Evolutionary conservation across 1,140 invertebrate genomes (phyloP).

Genomic region (Mylabris phalerata): DNA sequence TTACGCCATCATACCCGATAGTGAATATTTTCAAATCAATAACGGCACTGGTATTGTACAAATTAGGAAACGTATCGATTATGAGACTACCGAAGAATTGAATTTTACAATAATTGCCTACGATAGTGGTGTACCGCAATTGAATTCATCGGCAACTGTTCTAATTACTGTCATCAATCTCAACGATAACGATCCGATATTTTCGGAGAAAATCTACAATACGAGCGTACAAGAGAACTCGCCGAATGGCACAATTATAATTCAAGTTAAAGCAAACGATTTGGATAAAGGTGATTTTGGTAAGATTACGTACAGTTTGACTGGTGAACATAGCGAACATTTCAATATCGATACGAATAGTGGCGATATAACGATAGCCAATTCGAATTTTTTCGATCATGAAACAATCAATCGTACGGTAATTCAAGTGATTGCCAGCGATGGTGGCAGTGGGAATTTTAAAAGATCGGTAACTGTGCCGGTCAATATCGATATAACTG

Average conservation of each 20-base stretch:
- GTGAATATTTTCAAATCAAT: slow-evolving; percentile 71
- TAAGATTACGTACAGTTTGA: slow-evolving; percentile 66
- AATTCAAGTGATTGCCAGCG: slow-evolving; percentile 71
- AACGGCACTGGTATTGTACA: slow-evolving; percentile 72
- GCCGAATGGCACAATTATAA: slow-evolving; percentile 57
- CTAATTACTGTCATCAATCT: slow-evolving; percentile 73
- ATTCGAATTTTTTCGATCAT: slow-evolving; percentile 68
- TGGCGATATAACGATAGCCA: slow-evolving; percentile 71
- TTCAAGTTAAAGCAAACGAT: slow-evolving; percentile 55
- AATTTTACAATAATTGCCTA: slow-evolving; percentile 74
- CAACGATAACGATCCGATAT: slow-evolving; percentile 81
- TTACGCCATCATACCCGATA: slow-evolving; percentile 64
- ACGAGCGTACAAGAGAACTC: slow-evolving; percentile 70
- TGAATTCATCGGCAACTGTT: slow-evolving; percentile 60
- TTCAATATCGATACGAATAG: slow-evolving; percentile 64
- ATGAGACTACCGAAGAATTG: slow-evolving; percentile 66
- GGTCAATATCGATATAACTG: slow-evolving; percentile 70
- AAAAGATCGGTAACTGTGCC: slow-evolving; percentile 65
- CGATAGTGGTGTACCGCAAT: slow-evolving; percentile 76
- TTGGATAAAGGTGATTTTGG: slow-evolving; percentile 67
- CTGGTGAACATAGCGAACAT: slow-evolving; percentile 62
- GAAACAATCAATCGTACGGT: slow-evolving; percentile 65
- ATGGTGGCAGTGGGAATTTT: slow-evolving; percentile 63
- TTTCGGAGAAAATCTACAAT: slow-evolving; percentile 59
- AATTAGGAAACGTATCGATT: slow-evolving; percentile 73